Conservation (phyloP, 2,113 vertebrate species). For the Caranx ignobilis region DNA sequence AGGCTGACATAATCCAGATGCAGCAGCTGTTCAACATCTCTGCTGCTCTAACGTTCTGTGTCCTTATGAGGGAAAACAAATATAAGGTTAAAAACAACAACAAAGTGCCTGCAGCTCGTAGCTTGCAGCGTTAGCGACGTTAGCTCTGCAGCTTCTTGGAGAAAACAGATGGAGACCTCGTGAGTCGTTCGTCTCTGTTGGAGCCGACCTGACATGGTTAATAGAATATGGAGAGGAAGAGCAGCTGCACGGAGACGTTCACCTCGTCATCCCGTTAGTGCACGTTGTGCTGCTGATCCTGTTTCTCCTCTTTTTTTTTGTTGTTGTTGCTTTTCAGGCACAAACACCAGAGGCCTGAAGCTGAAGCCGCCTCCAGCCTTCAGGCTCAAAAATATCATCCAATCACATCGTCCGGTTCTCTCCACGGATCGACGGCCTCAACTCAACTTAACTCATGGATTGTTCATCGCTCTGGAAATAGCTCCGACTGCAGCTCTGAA, state of each 20-base stretch:
- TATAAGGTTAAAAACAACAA: too few species aligned
- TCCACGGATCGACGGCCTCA: neutral
- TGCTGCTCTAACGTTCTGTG: constrained; percentile 4
- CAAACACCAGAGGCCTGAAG: neutral
- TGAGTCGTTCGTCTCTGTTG: constrained; percentile 2
- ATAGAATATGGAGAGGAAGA: constrained; percentile 48
- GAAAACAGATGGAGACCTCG: neutral
- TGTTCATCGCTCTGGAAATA: constrained; percentile 38
- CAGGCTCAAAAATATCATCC: neutral
- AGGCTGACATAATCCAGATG: constrained; percentile 44
- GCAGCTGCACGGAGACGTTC: neutral
- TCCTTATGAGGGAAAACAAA: constrained; percentile 32
- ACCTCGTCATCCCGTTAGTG: constrained; percentile 18
- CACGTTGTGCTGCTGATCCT: too few species aligned
- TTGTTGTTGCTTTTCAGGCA: constrained; percentile 23
- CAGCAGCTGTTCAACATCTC: neutral
- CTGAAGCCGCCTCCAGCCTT: too few species aligned
- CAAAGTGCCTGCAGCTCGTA: too few species aligned
- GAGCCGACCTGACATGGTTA: neutral
- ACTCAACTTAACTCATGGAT: neutral
- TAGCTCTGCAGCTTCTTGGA: neutral
- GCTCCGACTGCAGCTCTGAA: neutral
- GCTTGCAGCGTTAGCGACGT: too few species aligned
- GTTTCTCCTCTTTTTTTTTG: too few species aligned
- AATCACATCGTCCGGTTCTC: neutral